These are phyloP conservation scores for Centropristis striata DNA, from an alignment of 2,113 vertebrate species.

Conservation along the genomic window DNA sequence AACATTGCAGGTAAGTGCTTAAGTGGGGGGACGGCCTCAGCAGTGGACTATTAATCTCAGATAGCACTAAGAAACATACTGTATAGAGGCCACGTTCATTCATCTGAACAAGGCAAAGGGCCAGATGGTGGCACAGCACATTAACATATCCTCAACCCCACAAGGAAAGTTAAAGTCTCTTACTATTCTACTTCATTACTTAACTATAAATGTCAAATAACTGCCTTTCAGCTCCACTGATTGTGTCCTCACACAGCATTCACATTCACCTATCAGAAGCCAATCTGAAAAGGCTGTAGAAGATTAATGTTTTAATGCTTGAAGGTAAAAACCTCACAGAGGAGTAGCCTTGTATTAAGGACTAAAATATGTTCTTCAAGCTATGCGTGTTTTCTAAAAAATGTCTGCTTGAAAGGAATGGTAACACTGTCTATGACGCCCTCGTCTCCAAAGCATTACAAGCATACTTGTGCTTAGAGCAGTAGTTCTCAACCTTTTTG, in stretches of 20 bases:
- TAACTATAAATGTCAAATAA: conserved; percentile 48
- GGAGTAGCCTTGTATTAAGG: background rate
- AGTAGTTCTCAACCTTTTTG: no score
- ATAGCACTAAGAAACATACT: conserved; percentile 54
- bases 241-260: conserved; percentile 24
- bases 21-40: conserved; percentile 19
- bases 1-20: conserved; percentile 32
- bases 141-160: conserved; percentile 58
- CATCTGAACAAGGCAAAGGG: conserved; percentile 52
- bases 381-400: background rate
- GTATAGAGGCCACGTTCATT: conserved; percentile 57
- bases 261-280: conserved; percentile 22
- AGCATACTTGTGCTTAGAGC: no score
- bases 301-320: conserved; percentile 4
- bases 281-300: background rate
- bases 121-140: conserved; percentile 56
- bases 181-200: conserved; percentile 37
- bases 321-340: background rate
- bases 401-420: background rate
- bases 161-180: conserved; percentile 54
- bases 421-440: no score
- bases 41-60: conserved; percentile 67
- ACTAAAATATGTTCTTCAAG: background rate
- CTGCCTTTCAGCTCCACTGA: conserved; percentile 33
- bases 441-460: no score